Base-by-base conservation (phyloP, 2,113 vertebrate species). In the Labeo rohita region DNA sequence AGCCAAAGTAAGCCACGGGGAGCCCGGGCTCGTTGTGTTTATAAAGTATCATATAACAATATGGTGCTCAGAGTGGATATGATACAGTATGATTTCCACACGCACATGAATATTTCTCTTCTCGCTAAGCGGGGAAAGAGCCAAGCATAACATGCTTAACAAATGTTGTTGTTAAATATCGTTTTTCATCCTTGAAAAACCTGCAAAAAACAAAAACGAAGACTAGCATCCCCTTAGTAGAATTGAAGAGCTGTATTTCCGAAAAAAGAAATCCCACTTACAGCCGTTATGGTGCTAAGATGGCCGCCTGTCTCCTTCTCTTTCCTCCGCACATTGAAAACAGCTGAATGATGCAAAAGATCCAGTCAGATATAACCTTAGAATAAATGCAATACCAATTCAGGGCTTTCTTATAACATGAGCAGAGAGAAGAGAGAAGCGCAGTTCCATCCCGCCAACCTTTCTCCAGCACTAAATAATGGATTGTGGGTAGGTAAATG, bases 381-480 rank as follows among this genome's bases (percentile, higher is more conserved):
- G 59, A 80, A 66, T 49, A 73, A 88, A 80, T 47, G 36, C 84
- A 66, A 80, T 86, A 47, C 21, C 56, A 10, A 85, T 70, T 72
- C 16, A 16, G 23, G 12, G n/a, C 13, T 73, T n/a, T 39, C 83
- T 75, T 43, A 36, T 36, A 76, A 56, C 18, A 73, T 8, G 63
- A 39, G 49, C 23, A 52, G 47, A 66, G 23, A 45, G 45, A 66
- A 50, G 61, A 68, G 43, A 34, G 11, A 81, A 81, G 15, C 61
- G 21, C 8, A 18, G 61, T 68, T 50, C 23, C 80, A 34, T 8
- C 85, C 70, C 75, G 61, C 13, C 79, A 39, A 82, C 87, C 90
- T 90, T 93, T 85, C 92, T 92, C 86, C 34, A 16, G 21, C 84
- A 80, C 65, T 93, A 84, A 92, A 93, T 92, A 93, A 93, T 92